phyloP scores from a whole-genome alignment of 2,113 vertebrate genomes.

The Ciconia boyciana region DNA sequence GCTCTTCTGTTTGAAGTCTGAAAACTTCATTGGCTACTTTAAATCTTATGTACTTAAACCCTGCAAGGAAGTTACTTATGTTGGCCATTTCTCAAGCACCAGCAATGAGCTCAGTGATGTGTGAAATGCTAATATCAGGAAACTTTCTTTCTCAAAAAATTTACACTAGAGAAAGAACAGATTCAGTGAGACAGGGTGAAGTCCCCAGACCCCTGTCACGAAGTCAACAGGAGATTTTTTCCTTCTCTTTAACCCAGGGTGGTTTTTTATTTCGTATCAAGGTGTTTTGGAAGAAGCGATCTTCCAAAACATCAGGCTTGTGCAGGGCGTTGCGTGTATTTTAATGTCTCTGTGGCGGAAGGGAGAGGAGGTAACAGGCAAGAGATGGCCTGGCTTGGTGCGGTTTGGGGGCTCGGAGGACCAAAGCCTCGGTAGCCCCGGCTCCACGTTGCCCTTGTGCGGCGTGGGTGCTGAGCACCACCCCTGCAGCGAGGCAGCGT shows the following conservation, averaged over 20 bases:
- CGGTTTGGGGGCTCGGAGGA: background rate
- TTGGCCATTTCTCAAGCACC: constrained; percentile 43
- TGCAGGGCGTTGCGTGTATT: accelerated
- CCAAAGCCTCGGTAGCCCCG: background rate
- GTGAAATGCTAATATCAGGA: constrained; percentile 53
- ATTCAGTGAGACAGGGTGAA: constrained; percentile 5
- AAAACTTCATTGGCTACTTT: background rate
- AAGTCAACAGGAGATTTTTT: background rate
- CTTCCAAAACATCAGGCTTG: background rate
- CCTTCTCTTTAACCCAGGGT: background rate
- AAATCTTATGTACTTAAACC: constrained; percentile 6
- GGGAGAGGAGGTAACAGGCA: background rate
- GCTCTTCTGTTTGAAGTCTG: constrained; percentile 23
- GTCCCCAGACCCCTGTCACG: background rate
- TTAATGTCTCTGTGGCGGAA: background rate
- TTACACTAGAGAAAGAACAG: background rate
- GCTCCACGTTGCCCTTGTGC: accelerated
- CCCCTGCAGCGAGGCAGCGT: background rate
- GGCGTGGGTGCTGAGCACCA: background rate
- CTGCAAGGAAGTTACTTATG: constrained; percentile 27
- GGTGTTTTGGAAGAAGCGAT: background rate
- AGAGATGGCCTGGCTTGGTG: background rate
- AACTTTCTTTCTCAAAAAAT: constrained; percentile 38
- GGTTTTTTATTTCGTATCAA: background rate
- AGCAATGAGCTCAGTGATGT: background rate